phyloP scores from a whole-genome alignment of 2,113 vertebrate genomes.

The Zosterops borbonicus region DNA sequence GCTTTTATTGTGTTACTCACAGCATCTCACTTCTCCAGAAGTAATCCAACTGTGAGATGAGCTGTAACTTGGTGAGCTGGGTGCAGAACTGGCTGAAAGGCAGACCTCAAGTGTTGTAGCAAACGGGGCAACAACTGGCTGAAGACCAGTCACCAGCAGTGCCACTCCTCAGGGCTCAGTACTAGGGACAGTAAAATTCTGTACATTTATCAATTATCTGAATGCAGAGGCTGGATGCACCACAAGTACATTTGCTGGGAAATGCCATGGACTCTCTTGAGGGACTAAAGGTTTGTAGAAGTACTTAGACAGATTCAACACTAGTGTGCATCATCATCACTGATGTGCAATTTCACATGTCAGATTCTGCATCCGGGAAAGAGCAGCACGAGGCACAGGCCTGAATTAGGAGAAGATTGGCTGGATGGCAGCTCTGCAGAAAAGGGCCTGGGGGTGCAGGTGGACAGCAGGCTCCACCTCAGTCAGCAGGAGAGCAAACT shows the following conservation, averaged over 20 bases:
- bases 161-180: neutral
- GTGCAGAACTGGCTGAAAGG: neutral
- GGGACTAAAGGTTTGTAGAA: neutral
- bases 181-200: neutral
- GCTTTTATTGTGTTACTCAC: neutral
- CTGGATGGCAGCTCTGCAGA: neutral
- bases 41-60: neutral
- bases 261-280: neutral
- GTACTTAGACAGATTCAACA: neutral
- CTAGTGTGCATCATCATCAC: too few species aligned
- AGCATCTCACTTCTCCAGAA: neutral
- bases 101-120: neutral
- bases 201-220: too few species aligned
- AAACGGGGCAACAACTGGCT: neutral
- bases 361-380: neutral
- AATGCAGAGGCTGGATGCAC: neutral
- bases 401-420: neutral
- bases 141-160: neutral
- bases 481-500: neutral
- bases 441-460: neutral
- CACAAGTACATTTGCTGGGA: neutral
- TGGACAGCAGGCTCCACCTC: rapidly evolving
- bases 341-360: neutral
- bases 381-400: neutral
- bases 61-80: neutral